phyloP scores from a whole-genome alignment of 2,113 vertebrate species.

The Colistium nudipinnis region DNA sequence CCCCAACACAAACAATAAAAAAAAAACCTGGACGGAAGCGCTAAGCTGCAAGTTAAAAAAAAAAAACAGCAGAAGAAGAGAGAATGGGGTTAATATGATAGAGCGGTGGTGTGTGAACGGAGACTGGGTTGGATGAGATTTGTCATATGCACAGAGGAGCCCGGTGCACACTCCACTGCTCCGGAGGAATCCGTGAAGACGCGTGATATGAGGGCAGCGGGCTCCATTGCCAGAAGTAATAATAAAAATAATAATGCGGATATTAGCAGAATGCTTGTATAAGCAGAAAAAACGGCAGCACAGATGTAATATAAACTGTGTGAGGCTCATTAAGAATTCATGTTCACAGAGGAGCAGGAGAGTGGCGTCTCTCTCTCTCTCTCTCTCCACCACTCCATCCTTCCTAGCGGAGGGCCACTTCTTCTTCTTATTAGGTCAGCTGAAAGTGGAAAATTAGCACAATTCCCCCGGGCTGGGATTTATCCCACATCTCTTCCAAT shows the following conservation, averaged over 20 bases:
- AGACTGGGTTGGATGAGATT: conserved; percentile 68
- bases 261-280: conserved; percentile 50
- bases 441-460: conserved; percentile 78
- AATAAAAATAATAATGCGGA: conserved; percentile 61
- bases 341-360: conserved; percentile 53
- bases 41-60: conserved; percentile 54
- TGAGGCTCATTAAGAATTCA: conserved; percentile 57
- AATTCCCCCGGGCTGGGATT: conserved; percentile 77
- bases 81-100: conserved; percentile 63
- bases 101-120: conserved; percentile 59
- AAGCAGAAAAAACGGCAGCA: conserved; percentile 23
- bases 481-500: conserved; percentile 82
- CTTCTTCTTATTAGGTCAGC: conserved; percentile 80
- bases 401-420: conserved; percentile 64
- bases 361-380: conserved; percentile 12
- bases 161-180: conserved; percentile 68
- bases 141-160: conserved; percentile 69
- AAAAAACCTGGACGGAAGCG: conserved; percentile 43
- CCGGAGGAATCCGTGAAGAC: conserved; percentile 66
- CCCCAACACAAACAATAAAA: not conserved
- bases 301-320: conserved; percentile 45
- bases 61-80: conserved; percentile 50
- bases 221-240: conserved; percentile 69
- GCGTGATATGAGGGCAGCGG: conserved; percentile 62
- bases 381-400: conserved; percentile 10